These are phyloP conservation scores for Sebastiscus albofasciatus DNA, from an alignment of 2,797 vertebrate species.

Conservation along the genomic window DNA sequence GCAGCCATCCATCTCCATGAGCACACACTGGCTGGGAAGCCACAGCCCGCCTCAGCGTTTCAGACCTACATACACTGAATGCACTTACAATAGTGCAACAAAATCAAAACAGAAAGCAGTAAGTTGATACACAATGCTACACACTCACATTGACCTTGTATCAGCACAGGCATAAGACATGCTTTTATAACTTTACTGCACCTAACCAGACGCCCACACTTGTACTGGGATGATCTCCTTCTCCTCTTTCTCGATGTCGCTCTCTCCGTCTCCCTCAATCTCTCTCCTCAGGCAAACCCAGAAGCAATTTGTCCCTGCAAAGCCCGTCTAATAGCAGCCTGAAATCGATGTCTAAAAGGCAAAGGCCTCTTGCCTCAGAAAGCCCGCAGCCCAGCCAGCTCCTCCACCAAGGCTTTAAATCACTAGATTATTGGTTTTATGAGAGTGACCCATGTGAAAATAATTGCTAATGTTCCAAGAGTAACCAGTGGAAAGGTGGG, in stretches of 20 bases:
- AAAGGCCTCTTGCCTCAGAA: constrained; percentile 46
- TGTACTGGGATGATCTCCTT: constrained; percentile 23
- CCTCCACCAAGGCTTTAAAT: constrained; percentile 78
- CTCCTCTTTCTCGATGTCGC: constrained; percentile 27
- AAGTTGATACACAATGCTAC: neutral
- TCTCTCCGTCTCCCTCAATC: constrained; percentile 30
- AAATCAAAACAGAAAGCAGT: neutral
- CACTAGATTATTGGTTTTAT: constrained; percentile 86
- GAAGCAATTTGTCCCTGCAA: constrained; percentile 74
- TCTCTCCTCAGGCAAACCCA: constrained; percentile 61
- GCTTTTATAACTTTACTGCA: constrained; percentile 33
- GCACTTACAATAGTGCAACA: neutral
- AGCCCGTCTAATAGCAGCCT: constrained; percentile 71
- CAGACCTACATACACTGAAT: constrained; percentile 23
- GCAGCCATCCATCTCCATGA: constrained; percentile 79
- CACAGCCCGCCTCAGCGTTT: constrained; percentile 43
- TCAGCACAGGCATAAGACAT: neutral
- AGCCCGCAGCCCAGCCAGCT: constrained; percentile 48
- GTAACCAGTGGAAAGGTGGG: constrained; percentile 86
- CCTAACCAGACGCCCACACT: constrained; percentile 41
- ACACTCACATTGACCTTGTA: neutral
- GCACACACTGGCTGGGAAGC: constrained; percentile 59
- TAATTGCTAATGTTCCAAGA: constrained; percentile 88
- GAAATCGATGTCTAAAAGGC: constrained; percentile 75
- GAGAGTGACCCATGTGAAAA: constrained; percentile 83